Conservation (phyloP, 2,113 vertebrate species). For the Myrmophylax atrothorax region DNA sequence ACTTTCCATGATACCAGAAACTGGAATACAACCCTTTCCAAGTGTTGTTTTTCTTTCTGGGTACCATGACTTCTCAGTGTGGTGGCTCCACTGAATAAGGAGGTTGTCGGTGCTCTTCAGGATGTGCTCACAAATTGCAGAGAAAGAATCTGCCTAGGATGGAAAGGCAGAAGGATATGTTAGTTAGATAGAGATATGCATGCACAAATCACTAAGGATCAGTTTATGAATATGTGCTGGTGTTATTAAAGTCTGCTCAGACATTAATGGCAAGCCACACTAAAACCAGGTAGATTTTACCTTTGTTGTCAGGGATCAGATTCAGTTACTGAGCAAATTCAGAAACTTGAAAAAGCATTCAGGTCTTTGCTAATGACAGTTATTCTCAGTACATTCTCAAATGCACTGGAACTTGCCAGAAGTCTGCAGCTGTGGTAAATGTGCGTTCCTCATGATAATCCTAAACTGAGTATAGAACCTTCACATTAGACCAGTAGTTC, state of each 20-base stretch:
- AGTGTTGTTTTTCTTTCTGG: neutral
- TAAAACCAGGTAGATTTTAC: neutral
- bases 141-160: neutral
- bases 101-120: neutral
- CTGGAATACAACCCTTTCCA: neutral
- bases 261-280: neutral
- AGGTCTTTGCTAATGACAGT: neutral
- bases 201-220: neutral
- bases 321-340: neutral
- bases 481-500: neutral
- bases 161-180: neutral
- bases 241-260: neutral
- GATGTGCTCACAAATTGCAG: neutral
- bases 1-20: neutral
- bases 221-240: neutral
- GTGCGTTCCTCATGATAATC: fast-evolving
- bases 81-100: neutral
- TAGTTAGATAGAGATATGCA: neutral
- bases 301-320: neutral
- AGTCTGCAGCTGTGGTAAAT: neutral
- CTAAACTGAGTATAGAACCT: neutral
- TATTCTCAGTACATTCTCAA: neutral
- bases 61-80: neutral
- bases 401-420: neutral
- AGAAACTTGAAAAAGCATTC: neutral